Evolutionary conservation across 2,797 vertebrate species (phyloP), one percentile per base, ranked within the genome.

Genomic region (Cuculus canorus): DNA sequence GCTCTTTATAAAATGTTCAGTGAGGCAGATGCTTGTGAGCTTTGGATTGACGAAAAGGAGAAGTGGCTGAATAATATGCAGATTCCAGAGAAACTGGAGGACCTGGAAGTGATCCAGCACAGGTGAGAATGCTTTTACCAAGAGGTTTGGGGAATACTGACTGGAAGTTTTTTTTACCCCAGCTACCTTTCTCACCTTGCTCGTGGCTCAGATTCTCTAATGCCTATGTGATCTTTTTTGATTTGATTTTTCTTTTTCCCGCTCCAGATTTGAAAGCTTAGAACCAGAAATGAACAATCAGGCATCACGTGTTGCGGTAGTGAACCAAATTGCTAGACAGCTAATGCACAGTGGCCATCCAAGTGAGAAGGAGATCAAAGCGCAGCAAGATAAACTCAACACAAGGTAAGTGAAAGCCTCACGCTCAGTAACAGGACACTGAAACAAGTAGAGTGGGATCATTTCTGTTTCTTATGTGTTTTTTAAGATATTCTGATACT

Each of bases 251-350:
- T 91, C 10, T 18, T 52, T 52, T 52, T 53, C 10, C 27, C 1
- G 2, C 52, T 59, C 30, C 95, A 99, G 99, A 85, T 99, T 99
- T 68, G 99, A 99, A 98, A 99, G 98, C 93, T 94, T 99, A 88
- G 99, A 99, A 96, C 99, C 99, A 2, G 99, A 99, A 97, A 99
- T 99, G 99, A 99, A 99, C 97, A 99, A 97, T 96, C 99, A 99
- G 96, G 99, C 99, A 0, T 99, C 99, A 18, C 98, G 99, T 5
- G 99, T 99, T 3, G 99, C 99, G 0, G 99, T 99, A 63, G 99
- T 99, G 75, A 99, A 99, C 98, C 99, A 99, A 97, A 98, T 99
- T 35, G 99, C 99, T 56, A 98, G 99, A 78, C 99, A 99, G 92
- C 98, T 99, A 77, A 98, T 99, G 94, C 99, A 99, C 97, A 99